These are phyloP conservation scores for Setophaga coronata DNA, from an alignment of 2,113 vertebrate species.

Conservation along the genomic window DNA sequence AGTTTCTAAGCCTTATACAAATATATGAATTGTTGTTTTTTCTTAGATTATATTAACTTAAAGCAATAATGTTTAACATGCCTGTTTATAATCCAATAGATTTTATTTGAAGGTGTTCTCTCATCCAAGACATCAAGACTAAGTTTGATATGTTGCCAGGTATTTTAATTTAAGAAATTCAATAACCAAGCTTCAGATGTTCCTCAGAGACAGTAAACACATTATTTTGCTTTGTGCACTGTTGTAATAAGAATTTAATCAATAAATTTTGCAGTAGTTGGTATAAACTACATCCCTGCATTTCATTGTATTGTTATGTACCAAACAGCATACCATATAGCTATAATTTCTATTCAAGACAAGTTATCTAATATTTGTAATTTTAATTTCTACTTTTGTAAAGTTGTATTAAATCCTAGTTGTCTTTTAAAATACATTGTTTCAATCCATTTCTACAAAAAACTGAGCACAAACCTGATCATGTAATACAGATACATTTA, in stretches of 20 bases:
- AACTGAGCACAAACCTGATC: fast-evolving
- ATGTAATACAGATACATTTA: neutral
- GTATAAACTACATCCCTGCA: neutral
- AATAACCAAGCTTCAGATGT: neutral
- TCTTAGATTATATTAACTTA: neutral
- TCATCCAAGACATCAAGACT: neutral
- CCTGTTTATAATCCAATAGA: neutral
- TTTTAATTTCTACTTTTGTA: neutral
- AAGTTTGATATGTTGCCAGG: neutral
- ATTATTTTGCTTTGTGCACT: neutral
- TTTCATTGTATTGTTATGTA: neutral
- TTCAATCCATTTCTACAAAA: neutral
- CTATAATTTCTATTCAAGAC: neutral
- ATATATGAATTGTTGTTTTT: neutral
- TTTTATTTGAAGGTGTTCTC: neutral
- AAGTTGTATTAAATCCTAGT: neutral
- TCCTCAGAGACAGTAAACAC: neutral
- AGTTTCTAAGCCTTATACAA: neutral
- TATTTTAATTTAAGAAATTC: neutral
- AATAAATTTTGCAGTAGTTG: neutral
- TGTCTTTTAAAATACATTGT: neutral
- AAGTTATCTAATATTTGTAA: neutral
- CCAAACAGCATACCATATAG: neutral
- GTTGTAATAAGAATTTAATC: neutral
- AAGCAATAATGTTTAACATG: neutral